These are phyloP conservation scores for Eurosta solidaginis DNA, from an alignment of 1,140 invertebrate genomes.

Conservation along the genomic window DNA sequence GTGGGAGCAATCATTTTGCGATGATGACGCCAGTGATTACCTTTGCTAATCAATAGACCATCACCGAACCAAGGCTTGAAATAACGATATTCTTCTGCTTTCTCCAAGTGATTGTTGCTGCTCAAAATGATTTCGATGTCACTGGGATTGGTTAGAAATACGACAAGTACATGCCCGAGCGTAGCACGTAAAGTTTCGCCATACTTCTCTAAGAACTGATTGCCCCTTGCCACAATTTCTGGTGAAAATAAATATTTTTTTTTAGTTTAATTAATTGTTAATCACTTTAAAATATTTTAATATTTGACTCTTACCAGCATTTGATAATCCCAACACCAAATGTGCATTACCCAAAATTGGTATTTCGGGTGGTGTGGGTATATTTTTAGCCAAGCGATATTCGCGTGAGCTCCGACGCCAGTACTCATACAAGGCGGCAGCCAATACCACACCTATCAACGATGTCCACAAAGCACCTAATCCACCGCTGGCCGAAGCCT, in stretches of 20 bases:
- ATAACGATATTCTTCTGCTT: constrained; percentile 74
- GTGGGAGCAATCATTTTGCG: constrained; percentile 88
- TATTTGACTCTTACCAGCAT: constrained; percentile 57
- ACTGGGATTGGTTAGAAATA: constrained; percentile 66
- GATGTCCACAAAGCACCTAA: constrained; percentile 48
- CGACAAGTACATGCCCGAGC: constrained; percentile 65
- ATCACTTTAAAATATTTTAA: background rate
- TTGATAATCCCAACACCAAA: constrained; percentile 61
- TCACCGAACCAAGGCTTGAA: constrained; percentile 87
- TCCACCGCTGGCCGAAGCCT: constrained; percentile 36
- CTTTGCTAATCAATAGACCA: constrained; percentile 78
- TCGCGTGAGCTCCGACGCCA: constrained; percentile 51
- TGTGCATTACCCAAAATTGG: constrained; percentile 68
- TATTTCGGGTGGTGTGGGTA: constrained; percentile 62
- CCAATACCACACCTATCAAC: constrained; percentile 44
- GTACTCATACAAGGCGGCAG: constrained; percentile 48
- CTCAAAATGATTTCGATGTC: constrained; percentile 72
- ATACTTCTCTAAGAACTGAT: background rate
- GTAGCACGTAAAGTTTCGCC: constrained; percentile 64
- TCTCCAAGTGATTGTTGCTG: constrained; percentile 76
- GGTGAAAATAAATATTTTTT: background rate
- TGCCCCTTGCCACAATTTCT: background rate
- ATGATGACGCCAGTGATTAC: constrained; percentile 79
- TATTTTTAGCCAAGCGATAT: constrained; percentile 60
- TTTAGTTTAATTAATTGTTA: too few species aligned